Conservation (phyloP, 2,888 invertebrate genomes). For the Siphlonurus alternatus region DNA sequence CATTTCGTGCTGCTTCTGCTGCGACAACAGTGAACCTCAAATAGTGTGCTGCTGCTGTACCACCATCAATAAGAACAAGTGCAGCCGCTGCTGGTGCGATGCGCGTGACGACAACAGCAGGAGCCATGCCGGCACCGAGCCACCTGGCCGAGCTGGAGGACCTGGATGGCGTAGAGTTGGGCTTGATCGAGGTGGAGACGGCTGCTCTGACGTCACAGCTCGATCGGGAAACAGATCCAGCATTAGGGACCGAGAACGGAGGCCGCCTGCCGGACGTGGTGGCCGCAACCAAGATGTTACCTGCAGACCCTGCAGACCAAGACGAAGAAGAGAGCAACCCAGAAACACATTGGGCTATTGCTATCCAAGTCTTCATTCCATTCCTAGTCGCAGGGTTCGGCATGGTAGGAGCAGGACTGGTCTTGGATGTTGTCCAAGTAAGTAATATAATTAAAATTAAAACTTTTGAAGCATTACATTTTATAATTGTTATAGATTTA, state of each 20-base stretch:
- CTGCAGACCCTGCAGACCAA: slow-evolving; percentile 24
- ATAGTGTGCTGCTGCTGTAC: no score
- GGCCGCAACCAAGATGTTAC: slow-evolving; percentile 32
- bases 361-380: slow-evolving; percentile 50
- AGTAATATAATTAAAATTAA: slow-evolving; percentile 14
- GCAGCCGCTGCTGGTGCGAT: slow-evolving; percentile 4
- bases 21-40: no score
- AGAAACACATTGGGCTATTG: slow-evolving; percentile 41
- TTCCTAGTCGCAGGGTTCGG: slow-evolving; percentile 61
- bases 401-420: slow-evolving; percentile 61
- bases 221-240: neutral
- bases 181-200: neutral
- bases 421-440: slow-evolving; percentile 54
- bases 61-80: neutral
- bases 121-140: neutral
- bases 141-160: neutral
- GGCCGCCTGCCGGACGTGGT: slow-evolving; percentile 36
- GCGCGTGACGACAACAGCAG: slow-evolving; percentile 3
- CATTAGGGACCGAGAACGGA: neutral
- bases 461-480: neutral
- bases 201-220: neutral
- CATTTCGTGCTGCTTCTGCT: neutral
- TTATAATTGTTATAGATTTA: neutral
- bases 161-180: neutral
- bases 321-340: slow-evolving; percentile 11